These are phyloP conservation scores for Chrysomallon squamiferum DNA, from an alignment of 1,140 invertebrate species.

Conservation along the genomic window DNA sequence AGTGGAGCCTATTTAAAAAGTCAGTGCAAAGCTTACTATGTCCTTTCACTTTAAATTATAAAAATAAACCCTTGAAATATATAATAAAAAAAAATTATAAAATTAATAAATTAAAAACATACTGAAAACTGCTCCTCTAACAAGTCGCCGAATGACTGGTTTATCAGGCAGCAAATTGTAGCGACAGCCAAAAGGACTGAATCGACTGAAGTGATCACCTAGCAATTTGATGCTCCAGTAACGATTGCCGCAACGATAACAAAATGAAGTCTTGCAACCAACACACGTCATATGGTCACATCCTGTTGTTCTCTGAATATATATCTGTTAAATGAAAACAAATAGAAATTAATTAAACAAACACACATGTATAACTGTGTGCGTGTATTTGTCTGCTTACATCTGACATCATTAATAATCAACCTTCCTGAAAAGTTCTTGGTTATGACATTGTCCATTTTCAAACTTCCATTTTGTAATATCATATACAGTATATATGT, in stretches of 20 bases:
- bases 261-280: conserved; percentile 63
- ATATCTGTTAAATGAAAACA: conserved; percentile 53
- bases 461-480: too few relatives aligned
- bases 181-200: conserved; percentile 65
- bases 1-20: too few relatives aligned
- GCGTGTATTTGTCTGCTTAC: too few relatives aligned
- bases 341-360: neutral
- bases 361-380: too few relatives aligned
- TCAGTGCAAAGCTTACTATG: too few relatives aligned
- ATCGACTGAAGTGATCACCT: conserved; percentile 62
- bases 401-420: too few relatives aligned
- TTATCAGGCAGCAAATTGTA: conserved; percentile 59
- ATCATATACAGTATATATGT: too few relatives aligned
- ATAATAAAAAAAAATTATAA: too few relatives aligned
- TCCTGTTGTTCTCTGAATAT: conserved; percentile 62
- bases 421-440: too few relatives aligned
- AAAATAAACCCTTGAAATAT: too few relatives aligned
- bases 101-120: conserved; percentile 24
- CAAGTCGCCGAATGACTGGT: conserved; percentile 56
- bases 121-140: conserved; percentile 63
- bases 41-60: too few relatives aligned
- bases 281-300: conserved; percentile 66
- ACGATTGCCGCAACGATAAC: conserved; percentile 63
- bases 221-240: conserved; percentile 60
- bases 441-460: too few relatives aligned